phyloP scores from a whole-genome alignment of 2,797 vertebrate genomes.

The Zenarchopterus dispar region DNA sequence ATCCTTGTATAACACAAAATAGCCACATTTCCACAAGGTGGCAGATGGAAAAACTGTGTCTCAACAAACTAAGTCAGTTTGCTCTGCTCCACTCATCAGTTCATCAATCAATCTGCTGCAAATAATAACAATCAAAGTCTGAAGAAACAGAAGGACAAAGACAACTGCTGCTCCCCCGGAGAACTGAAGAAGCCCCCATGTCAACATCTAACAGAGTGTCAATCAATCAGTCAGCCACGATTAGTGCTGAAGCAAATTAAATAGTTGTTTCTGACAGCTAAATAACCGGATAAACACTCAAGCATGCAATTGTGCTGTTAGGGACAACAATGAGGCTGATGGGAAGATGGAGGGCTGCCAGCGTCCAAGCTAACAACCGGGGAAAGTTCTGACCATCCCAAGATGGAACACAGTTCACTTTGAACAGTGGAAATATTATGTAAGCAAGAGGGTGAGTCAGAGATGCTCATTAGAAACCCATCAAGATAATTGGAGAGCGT shows the following conservation, averaged over 20 bases:
- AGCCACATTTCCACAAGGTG: no score
- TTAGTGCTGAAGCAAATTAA: conserved; percentile 42
- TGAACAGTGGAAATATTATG: no score
- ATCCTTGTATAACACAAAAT: no score
- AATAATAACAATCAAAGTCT: conserved; percentile 31
- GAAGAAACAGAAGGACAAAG: conserved; percentile 19
- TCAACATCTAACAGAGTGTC: conserved; percentile 50
- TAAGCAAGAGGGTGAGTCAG: no score
- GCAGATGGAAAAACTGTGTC: conserved; percentile 8
- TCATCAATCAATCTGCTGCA: conserved; percentile 55
- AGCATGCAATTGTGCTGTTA: background rate
- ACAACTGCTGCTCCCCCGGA: conserved; percentile 39
- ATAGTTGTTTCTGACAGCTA: conserved; percentile 31
- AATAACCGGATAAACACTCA: conserved; percentile 5
- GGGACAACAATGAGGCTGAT: background rate
- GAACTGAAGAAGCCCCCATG: conserved; percentile 61
- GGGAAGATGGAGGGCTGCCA: no score
- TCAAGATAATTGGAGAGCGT: no score
- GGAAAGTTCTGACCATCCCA: no score
- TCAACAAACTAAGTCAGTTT: conserved; percentile 15
- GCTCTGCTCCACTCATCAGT: conserved; percentile 26
- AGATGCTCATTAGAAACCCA: no score
- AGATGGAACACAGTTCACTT: no score
- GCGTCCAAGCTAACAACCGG: no score
- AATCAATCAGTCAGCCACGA: conserved; percentile 58